Base-by-base conservation (phyloP, 2,888 invertebrate species). In the Pherbina coryleti region DNA sequence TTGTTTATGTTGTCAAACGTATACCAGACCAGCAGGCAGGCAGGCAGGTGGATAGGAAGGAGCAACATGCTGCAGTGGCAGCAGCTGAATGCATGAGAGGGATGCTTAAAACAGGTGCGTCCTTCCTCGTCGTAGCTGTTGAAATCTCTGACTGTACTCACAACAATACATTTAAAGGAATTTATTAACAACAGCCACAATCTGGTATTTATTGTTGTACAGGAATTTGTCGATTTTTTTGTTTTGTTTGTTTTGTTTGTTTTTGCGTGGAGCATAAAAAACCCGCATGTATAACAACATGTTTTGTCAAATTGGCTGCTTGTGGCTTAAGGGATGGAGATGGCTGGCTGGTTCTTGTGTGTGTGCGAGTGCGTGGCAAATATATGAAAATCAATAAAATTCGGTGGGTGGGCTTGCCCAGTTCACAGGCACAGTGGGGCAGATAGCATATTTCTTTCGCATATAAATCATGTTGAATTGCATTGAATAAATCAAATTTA, bases 181-280 rank as follows among this genome's bases (percentile, higher is more conserved):
- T 69, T 69, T 44, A 44, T 44, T 44, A 11, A 44, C 44, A 44
- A 44, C 14, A 44, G 44, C 44, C 51, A 28, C 69, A 51, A 22
- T 17, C 34, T 22, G 25, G 69, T 69, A 25, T 25, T 69, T 31
- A 11, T 57, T 51, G 25, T 19, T 57, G 73, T 44, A 62, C 49
- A 62, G 73, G 73, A 73, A 73, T 72, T 60, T 60, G 37, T 11
- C 17, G 72, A 31, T 60, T 44, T 14, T 60, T 72, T 44, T 72
- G 22, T 60, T 44, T 44, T 72, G 22, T 60, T 44, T 44, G 44
- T 44, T 44, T 44, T 72, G 22, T 60, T 44, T 44, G 44, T 44
- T 44, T 44, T 44, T 44, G 14, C 44, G 44, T 44, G 14, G 2
- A 55, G 25, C 11, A 60, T 60, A 55, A 34, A n/a, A 57, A 53